These are phyloP conservation scores for Lutraria rhynchaena DNA, from an alignment of 1,140 invertebrate species.

Conservation along the genomic window DNA sequence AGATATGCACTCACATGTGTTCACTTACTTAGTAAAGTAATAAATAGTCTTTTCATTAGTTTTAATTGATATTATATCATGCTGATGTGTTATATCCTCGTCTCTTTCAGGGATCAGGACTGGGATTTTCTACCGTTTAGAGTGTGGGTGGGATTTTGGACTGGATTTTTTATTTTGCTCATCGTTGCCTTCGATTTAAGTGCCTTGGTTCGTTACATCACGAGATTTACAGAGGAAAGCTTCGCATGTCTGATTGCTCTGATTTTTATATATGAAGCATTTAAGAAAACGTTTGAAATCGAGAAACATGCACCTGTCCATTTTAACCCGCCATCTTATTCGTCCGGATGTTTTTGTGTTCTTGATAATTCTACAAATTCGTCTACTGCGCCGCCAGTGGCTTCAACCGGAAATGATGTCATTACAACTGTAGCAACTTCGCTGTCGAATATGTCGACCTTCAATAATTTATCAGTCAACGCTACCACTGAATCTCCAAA, in stretches of 20 bases:
- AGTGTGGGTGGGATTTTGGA: slow-evolving; percentile 98
- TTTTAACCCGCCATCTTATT: slow-evolving; percentile 53
- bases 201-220: slow-evolving; percentile 98
- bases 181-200: slow-evolving; percentile 98
- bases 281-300: slow-evolving; percentile 82
- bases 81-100: no score
- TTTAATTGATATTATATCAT: no score
- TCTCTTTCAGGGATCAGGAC: slow-evolving; percentile 85
- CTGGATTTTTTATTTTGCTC: slow-evolving; percentile 91
- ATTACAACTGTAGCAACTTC: slow-evolving; percentile 84
- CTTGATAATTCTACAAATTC: slow-evolving; percentile 49
- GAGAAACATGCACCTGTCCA: slow-evolving; percentile 68
- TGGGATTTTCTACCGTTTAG: slow-evolving; percentile 97
- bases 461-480: background rate
- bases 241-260: slow-evolving; percentile 99
- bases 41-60: no score
- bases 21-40: no score
- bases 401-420: slow-evolving; percentile 84
- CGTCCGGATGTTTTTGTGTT: slow-evolving; percentile 69
- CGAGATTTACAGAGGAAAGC: slow-evolving; percentile 99
- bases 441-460: background rate
- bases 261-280: slow-evolving; percentile 99
- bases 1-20: no score
- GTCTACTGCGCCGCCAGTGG: background rate
- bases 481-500: slow-evolving; percentile 19